Evolutionary conservation across 2,797 vertebrate genomes (phyloP).

Genomic region (Poeciliopsis presidionis): DNA sequence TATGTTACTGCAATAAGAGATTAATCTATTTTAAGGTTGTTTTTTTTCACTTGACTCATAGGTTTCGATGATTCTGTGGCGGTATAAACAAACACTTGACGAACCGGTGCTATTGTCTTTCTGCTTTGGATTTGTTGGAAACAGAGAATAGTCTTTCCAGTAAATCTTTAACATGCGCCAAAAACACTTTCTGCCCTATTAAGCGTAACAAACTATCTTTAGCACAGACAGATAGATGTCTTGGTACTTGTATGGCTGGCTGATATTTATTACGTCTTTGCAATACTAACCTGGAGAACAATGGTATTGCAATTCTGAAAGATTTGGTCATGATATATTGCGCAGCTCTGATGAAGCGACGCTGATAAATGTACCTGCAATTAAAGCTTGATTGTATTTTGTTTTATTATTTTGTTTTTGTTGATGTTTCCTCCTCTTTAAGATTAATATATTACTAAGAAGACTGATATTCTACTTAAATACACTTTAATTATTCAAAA

Average conservation of each 20-base stretch:
- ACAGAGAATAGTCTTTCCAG: background rate
- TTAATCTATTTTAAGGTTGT: background rate
- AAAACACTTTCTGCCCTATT: background rate
- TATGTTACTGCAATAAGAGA: background rate
- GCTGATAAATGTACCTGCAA: background rate
- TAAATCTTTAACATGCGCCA: background rate
- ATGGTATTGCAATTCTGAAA: background rate
- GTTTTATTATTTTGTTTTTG: background rate
- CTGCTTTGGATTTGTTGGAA: background rate
- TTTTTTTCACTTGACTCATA: background rate
- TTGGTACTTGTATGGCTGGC: background rate
- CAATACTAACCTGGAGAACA: background rate
- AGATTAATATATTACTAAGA: background rate
- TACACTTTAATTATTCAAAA: background rate
- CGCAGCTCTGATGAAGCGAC: background rate
- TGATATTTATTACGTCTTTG: background rate
- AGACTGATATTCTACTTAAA: no score
- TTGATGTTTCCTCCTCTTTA: background rate
- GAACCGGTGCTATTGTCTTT: background rate
- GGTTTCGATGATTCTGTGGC: background rate
- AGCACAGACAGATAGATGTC: background rate
- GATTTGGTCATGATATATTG: background rate
- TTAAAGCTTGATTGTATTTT: background rate
- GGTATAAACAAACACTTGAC: background rate
- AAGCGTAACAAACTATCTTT: background rate